These are phyloP conservation scores for rat (Rattus norvegicus) DNA, from an alignment of 2,113 vertebrate species.

Conservation along the genomic window GRCr8 NC_086032.1:40734001-40734500, in stretches of 20 bases:
- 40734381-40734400: not conserved
- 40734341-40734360: not conserved
- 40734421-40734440: not conserved
- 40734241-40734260: slow-evolving; percentile 18
- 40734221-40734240: slow-evolving; percentile 1
- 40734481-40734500: not conserved
- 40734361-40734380: not conserved
- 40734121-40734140: not conserved
- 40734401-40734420: not conserved
- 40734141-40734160: not conserved
- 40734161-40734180: slow-evolving; percentile 28
- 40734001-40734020: not conserved
- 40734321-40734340: not conserved
- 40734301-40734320: not conserved
- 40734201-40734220: slow-evolving; percentile 22
- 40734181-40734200: not conserved
- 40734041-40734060: not conserved
- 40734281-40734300: not conserved
- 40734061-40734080: slow-evolving; percentile 26
- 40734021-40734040: not conserved
- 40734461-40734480: slow-evolving; percentile 31
- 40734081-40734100: not conserved
- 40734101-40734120: not conserved
- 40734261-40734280: not conserved
- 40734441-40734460: not conserved